Base-by-base conservation (phyloP, 1,140 invertebrate species). In the Drosophila ambigua region DNA sequence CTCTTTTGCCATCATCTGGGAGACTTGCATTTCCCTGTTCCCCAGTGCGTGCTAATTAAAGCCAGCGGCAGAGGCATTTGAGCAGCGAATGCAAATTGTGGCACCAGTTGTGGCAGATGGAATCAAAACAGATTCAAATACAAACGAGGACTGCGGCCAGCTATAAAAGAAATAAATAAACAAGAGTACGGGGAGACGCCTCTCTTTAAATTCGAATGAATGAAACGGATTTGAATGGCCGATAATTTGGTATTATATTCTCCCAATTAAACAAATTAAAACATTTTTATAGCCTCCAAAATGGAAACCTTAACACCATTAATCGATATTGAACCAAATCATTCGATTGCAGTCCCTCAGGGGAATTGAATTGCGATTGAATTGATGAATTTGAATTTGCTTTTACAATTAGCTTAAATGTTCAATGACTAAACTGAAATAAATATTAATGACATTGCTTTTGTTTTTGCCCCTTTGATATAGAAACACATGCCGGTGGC, bases 401-500 rank as follows among this genome's bases (percentile, higher is more conserved):
- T 39, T 31, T 65, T 53, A 43, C 55, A 60, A 80, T 76, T 67
- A 44, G 35, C 49, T 63, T 51, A 50, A 24, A 24, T 51, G 72
- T 79, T 63, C 79, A 77, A 63, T 78, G 76, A 71, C 84, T 78
- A 2, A 39, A 13, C 61, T 58, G 45, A 43, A 28, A 15, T 48
- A 53, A 65, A 51, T 74, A 72, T 54, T 88, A 73, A 89, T 84
- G 72, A 62, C 50, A 35, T 39, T 49, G 41, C 45, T 81, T 49
- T 45, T 15, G 46, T 24, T 28, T 28, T 73, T 72, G 5, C 26
- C 6, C 26, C 26, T 76, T 69, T 95, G 11, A 4, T 95, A 44
- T 93, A 99, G 98, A 96, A 96, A 93, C 90, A 96, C 79, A 94
- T 95, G 76, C 95, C 96, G 11, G 98, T 99, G 55, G 98, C 98